Percentiles rank a stretch among this genome's conserved stretches.
Evolutionary conservation across 2,113 vertebrate species (phyloP).

Genomic region (Pimephales promelas): DNA sequence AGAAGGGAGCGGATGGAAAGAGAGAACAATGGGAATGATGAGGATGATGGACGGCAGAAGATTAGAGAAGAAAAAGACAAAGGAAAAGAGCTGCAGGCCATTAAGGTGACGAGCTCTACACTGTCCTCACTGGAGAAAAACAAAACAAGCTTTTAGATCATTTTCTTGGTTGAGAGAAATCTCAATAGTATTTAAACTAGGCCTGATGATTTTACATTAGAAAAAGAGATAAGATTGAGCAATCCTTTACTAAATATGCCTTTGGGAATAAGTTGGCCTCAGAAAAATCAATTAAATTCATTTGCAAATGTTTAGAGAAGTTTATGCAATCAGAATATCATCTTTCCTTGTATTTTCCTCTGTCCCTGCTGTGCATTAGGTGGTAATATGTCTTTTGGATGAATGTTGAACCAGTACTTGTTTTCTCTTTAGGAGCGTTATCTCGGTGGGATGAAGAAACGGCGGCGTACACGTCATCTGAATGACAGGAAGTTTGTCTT

Average conservation of each 20-base stretch:
- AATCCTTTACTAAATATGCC: neutral
- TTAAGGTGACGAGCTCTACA: conserved; percentile 80
- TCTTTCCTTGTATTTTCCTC: neutral
- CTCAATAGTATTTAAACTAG: neutral
- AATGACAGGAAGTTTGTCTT: conserved; percentile 99
- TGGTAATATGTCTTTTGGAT: neutral
- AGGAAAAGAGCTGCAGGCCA: conserved; percentile 93
- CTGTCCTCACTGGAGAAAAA: no score
- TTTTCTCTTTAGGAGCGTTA: conserved; percentile 86
- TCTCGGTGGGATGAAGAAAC: conserved; percentile 92
- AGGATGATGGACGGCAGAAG: conserved; percentile 91
- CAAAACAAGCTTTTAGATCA: neutral
- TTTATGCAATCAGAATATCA: neutral
- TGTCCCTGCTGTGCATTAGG: neutral
- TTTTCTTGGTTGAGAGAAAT: neutral
- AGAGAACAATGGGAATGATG: conserved; percentile 93
- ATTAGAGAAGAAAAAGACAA: conserved; percentile 97
- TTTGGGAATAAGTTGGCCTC: neutral
- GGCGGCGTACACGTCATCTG: conserved; percentile 90
- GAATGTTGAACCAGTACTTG: neutral
- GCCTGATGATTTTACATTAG: no score
- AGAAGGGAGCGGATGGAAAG: conserved; percentile 92
- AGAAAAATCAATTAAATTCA: neutral
- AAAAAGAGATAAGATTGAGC: no score
- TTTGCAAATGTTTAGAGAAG: neutral